Percentiles rank a stretch among this genome's conserved stretches.
phyloP scores from a whole-genome alignment of 2,888 invertebrate genomes.

The Chalcosyrphus nemorum region DNA sequence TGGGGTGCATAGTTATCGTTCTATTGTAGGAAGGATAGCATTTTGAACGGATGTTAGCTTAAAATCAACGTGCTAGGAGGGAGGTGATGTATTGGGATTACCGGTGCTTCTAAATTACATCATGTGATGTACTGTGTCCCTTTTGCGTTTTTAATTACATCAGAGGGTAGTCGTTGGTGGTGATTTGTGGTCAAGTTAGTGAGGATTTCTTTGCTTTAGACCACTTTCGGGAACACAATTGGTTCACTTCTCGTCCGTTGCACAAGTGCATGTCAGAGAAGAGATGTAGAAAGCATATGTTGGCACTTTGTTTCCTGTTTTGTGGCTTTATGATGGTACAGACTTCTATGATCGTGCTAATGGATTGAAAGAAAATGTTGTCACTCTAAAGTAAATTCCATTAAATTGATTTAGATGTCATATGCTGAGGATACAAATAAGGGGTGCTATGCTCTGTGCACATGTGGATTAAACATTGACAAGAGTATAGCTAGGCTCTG shows the following conservation, averaged over 20 bases:
- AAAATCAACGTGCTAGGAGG: conserved; percentile 4
- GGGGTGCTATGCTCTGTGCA: background rate
- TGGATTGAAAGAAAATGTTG: conserved; percentile 9
- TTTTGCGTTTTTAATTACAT: conserved; percentile 35
- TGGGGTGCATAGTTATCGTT: too few species aligned
- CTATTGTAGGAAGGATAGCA: background rate
- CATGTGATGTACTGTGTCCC: conserved; percentile 25
- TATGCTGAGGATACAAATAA: background rate
- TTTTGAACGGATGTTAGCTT: conserved; percentile 43
- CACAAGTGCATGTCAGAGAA: background rate
- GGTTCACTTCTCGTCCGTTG: too few species aligned
- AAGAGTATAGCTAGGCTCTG: too few species aligned
- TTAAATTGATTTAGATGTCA: background rate
- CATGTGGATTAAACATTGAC: background rate
- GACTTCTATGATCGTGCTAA: conserved; percentile 9
- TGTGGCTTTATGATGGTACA: conserved; percentile 18
- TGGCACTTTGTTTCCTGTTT: background rate
- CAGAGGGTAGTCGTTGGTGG: background rate
- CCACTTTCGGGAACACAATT: background rate
- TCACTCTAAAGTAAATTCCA: background rate
- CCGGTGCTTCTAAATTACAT: conserved; percentile 34
- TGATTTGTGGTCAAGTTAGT: conserved; percentile 11
- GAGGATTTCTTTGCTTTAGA: background rate
- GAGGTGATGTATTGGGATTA: conserved; percentile 10
- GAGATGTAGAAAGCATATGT: background rate